phyloP scores from a whole-genome alignment of 2,113 vertebrate genomes.

The Xenopus laevis region DNA sequence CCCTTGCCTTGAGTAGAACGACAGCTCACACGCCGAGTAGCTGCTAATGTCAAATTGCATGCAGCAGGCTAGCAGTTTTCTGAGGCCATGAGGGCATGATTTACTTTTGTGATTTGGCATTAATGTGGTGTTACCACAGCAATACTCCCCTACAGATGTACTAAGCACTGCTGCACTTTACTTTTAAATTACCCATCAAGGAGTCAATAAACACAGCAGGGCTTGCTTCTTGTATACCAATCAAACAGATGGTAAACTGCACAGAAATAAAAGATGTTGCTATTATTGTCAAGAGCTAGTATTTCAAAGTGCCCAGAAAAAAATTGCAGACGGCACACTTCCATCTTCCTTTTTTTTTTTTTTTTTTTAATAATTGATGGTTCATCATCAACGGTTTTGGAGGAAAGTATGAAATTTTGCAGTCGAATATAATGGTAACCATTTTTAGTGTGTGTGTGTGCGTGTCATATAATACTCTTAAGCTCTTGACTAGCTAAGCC shows the following conservation, averaged over 20 bases:
- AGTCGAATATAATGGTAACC: background rate
- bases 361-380: slow-evolving; percentile 19
- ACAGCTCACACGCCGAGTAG: slow-evolving; percentile 18
- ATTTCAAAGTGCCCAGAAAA: slow-evolving; percentile 38
- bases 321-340: slow-evolving; percentile 5
- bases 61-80: slow-evolving; percentile 43
- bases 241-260: slow-evolving; percentile 44
- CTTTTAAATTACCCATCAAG: slow-evolving; percentile 42
- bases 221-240: slow-evolving; percentile 36
- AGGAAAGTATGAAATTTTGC: background rate
- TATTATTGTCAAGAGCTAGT: slow-evolving; percentile 42
- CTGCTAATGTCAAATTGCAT: slow-evolving; percentile 46
- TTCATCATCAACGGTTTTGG: slow-evolving; percentile 15
- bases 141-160: slow-evolving; percentile 27
- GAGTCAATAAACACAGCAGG: slow-evolving; percentile 42
- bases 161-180: slow-evolving; percentile 40
- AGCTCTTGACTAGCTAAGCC: too few species aligned
- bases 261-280: slow-evolving; percentile 29
- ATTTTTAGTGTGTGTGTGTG: too few species aligned
- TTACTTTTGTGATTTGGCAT: slow-evolving; percentile 43
- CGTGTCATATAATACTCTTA: too few species aligned
- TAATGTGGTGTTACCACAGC: slow-evolving; percentile 9
- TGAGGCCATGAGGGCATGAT: slow-evolving; percentile 39
- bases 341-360: slow-evolving; percentile 12
- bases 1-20: slow-evolving; percentile 41